Conservation (phyloP, 2,888 invertebrate genomes). For the Lasioglossum marginatum region DNA sequence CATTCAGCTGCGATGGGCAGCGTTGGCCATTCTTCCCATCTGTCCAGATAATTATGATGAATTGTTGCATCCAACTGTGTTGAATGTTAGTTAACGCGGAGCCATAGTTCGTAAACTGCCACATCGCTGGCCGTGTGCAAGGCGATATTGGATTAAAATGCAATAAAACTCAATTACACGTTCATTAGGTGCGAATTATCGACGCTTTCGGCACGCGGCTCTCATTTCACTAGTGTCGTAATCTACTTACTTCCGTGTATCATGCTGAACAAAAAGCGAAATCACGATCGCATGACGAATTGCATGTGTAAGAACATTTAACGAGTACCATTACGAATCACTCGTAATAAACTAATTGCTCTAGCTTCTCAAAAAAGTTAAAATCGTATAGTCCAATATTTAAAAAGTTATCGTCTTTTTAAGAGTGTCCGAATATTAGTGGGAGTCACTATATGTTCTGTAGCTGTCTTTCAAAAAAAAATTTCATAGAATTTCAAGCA, state of each 20-base stretch:
- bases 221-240: conserved; percentile 63
- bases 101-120: conserved; percentile 53
- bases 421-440: no score
- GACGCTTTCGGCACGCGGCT: conserved; percentile 65
- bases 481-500: neutral
- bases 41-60: conserved; percentile 78
- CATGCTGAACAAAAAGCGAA: conserved; percentile 48
- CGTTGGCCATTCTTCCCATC: conserved; percentile 68
- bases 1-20: conserved; percentile 4
- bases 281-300: conserved; percentile 45
- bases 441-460: no score
- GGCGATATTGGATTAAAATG: conserved; percentile 76
- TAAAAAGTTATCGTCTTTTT: no score
- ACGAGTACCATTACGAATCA: conserved; percentile 27
- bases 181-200: conserved; percentile 73
- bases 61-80: conserved; percentile 67
- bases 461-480: neutral
- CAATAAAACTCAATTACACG: conserved; percentile 79
- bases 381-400: no score
- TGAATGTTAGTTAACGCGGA: conserved; percentile 50
- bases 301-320: conserved; percentile 16
- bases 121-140: conserved; percentile 35
- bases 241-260: conserved; percentile 63
- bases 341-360: no score
- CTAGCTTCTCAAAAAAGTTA: no score